Evolutionary conservation across 2,888 invertebrate species (phyloP).

Genomic region (Agrenia bidenticulata): DNA sequence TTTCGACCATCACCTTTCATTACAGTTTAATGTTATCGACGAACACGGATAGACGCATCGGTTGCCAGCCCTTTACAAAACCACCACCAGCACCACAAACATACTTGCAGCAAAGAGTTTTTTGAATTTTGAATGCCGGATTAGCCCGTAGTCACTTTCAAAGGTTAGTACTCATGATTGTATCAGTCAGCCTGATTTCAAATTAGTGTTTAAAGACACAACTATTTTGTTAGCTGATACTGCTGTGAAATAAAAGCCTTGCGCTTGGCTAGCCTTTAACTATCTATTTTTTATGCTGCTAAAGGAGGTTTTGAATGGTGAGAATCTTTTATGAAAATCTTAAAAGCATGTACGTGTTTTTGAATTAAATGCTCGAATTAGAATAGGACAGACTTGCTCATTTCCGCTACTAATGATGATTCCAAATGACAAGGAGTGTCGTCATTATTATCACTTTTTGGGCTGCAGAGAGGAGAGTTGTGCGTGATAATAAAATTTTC

Average conservation of each 20-base stretch:
- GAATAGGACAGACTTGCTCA: too few species aligned
- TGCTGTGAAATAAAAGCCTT: not conserved
- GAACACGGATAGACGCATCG: too few species aligned
- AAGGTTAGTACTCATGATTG: not conserved
- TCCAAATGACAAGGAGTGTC: too few species aligned
- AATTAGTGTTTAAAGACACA: conserved; percentile 4
- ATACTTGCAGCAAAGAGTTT: too few species aligned
- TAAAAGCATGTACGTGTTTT: conserved; percentile 8
- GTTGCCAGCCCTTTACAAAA: too few species aligned
- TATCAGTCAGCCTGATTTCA: not conserved
- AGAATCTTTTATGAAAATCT: not conserved
- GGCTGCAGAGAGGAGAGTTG: too few species aligned
- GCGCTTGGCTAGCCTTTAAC: not conserved
- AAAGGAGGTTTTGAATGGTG: not conserved
- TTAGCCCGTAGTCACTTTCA: not conserved
- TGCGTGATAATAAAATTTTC: too few species aligned
- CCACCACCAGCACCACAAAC: too few species aligned
- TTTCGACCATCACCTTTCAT: not conserved
- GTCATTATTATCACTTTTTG: too few species aligned
- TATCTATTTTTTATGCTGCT: not conserved
- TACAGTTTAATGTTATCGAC: conserved; percentile 1
- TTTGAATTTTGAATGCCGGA: too few species aligned
- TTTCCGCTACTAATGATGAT: too few species aligned
- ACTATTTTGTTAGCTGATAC: conserved; percentile 3
- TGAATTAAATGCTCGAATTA: conserved; percentile 1